Base-by-base conservation (phyloP, 1,140 invertebrate genomes). In the Pogonomyrmex californicus region DNA sequence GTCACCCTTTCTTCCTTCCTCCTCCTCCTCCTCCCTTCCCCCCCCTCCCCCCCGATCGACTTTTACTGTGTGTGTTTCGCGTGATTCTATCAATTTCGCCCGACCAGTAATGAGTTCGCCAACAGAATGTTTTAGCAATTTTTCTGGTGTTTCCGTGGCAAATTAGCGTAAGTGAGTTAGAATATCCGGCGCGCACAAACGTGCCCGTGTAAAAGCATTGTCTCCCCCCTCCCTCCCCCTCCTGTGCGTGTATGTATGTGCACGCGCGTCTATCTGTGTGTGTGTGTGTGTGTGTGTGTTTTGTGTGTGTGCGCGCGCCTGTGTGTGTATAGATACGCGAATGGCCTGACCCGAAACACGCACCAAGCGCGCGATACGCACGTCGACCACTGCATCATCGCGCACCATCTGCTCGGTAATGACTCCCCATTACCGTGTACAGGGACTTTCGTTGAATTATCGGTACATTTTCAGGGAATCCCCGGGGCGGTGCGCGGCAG, bases 321-420 rank as follows among this genome's bases (percentile, higher is more conserved):
- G 58, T 56, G 44, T 63, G 60, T 77, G 63, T 71, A 63, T 71
- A 66, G 51, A 33, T 75, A 83, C 86, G 82, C 89, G 91, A 92
- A 92, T 93, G 92, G 88, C 82, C 38, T 91, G 86, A 86, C 91
- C 88, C 87, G 87, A 93, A 92, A 94, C 93, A 93, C 93, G 92
- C 92, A 93, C 91, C 90, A 17, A 92, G 91, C 92, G 93, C 92
- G 93, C 89, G 81, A 85, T 89, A 91, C 93, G 91, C 91, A 91
- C 90, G 86, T 93, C 92, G 91, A 90, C 91, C 94, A 93, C 93
- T 95, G 95, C 94, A 95, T 95, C 94, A 95, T 95, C 93, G 92
- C 90, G 94, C 94, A 93, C 94, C 95, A 95, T 95, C 94, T 95
- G 94, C 91, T 93, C 92, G 91, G 94, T 95, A 95, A 95, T 95